Evolutionary conservation across 30 jellyfish, hydroid and myxozoan species (phyloP), one percentile per base, ranked within the genome.

Genomic region (Sanderia malayensis): DNA sequence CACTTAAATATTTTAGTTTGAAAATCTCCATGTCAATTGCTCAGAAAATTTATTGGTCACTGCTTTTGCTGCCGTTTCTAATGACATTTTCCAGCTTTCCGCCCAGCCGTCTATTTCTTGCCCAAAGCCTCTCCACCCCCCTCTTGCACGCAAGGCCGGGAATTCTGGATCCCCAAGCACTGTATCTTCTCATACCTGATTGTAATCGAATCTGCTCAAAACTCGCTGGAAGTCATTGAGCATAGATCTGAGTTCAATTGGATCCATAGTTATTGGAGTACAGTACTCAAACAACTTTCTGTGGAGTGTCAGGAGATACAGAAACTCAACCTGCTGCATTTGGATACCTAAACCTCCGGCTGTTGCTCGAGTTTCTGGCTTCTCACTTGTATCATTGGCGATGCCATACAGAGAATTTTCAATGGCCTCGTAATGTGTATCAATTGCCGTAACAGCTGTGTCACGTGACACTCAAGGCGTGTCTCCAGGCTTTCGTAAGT

Each of bases 121-220:
- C 85, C 29, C 79, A 26, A 37, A 21, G 70, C 67, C 73, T 44
- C 93, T 58, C 84, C 84, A 80, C n/a, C 93, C 93, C 4, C 80
- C 78, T 69, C 84, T 58, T 57, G 59, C 64, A 22, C 62, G 76
- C 22, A 44, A 30, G 20, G 71, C 46, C 4, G 82, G 82, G 22
- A 70, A 19, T 45, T 18, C 71, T 37, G 82, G 74, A 70, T 44
- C 83, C 23, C 28, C 71, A 70, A 70, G 74, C 76, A 70, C 19
- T 47, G 83, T 46, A 49, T 70, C 83, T 25, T 47, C 55, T 75
- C 71, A 49, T 22, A 70, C 74, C 74, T 70, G 83, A 49, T 49
- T 11, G 53, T 45, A 45, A 47, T 44, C 52, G 21, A 70, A 70
- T 19, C 74, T 70, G 83, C 44, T 70, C 74, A 70, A 30, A 47